Base-by-base conservation (phyloP, 2,888 invertebrate genomes). In the Pristionchus maxplancki region DNA sequence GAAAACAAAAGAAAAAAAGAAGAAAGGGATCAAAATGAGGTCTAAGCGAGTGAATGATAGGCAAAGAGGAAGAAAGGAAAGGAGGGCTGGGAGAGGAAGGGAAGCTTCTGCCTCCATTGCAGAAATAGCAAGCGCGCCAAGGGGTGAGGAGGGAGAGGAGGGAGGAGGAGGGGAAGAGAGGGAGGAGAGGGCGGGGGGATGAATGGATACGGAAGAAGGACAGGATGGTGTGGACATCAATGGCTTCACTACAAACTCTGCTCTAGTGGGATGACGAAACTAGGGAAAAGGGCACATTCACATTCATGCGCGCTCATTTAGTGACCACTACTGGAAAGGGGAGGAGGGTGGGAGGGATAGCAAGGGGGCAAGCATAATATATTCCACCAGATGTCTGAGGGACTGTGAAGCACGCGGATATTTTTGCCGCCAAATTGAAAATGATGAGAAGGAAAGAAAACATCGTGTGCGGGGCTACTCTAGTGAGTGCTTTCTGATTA, bases 121-220 rank as follows among this genome's bases (percentile, higher is more conserved):
- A 82, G 48, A 74, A 74, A 74, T 74, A 74, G 74, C 40, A n/a
- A 31, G 82, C 82, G 82, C 82, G 82, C 82, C 48, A 82, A 50
- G 6, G 82, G 13, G 62, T 58, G 28, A 53, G 44, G 83, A 15
- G 53, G 28, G 58, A 83, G 58, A 34, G 58, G 34, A 48, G 50
- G 34, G 58, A 31, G 28, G 82, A 37, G n/a, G 28, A 28, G 44
- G 28, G 50, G 6, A 44, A 28, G 81, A 37, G 48, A 15, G 34
- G 82, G 17, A 50, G 37, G 34, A 31, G 82, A 82, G 53, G 34
- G 53, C 11, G 20, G 53, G 20, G 48, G 15, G 50, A 31, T 31
- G 53, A 34, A 64, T 85, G 85, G 62, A 64, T 40, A 64, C 85
- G 44, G 85, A 85, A 85, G 58, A 40, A 82, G 17, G 20, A 50